A percentile compares a stretch with the other conserved stretches of the same genome.
phyloP scores from a whole-genome alignment of 2,797 vertebrate species.

The Peromyscus attwateri region DNA sequence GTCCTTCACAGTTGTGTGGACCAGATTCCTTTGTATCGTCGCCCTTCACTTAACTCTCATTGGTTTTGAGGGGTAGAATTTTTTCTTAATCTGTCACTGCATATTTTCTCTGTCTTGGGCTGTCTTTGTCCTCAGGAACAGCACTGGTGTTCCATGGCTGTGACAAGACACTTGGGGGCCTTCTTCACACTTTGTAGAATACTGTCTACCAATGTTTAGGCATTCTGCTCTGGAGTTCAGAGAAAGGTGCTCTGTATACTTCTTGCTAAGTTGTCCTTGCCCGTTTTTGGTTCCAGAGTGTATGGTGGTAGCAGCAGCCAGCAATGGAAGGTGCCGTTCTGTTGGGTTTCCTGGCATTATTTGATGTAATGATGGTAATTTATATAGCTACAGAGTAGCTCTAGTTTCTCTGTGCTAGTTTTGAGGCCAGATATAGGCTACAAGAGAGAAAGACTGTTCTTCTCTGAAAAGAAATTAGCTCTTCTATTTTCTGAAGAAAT shows the following conservation, averaged over 20 bases:
- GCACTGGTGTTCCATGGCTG: background rate
- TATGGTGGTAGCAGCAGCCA: background rate
- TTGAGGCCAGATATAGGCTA: background rate
- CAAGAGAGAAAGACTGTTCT: background rate
- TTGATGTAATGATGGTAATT: background rate
- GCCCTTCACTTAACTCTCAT: background rate
- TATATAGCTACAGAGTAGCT: background rate
- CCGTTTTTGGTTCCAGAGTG: background rate
- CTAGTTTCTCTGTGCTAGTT: constrained; percentile 41
- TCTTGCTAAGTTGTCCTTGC: background rate
- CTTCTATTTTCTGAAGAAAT: constrained; percentile 15
- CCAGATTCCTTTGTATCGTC: background rate
- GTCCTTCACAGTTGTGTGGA: background rate
- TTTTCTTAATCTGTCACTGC: background rate
- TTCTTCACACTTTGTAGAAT: constrained; percentile 33
- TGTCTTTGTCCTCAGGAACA: constrained; percentile 30
- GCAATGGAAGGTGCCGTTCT: background rate
- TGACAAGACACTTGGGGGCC: background rate
- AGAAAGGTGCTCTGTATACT: background rate
- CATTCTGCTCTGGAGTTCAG: background rate
- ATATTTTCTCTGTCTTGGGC: constrained; percentile 24
- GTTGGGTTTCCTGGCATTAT: background rate
- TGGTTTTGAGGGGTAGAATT: background rate
- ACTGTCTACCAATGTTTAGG: background rate
- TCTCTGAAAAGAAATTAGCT: constrained; percentile 52